phyloP scores from a whole-genome alignment of 2,888 invertebrate genomes.

The Sarcophaga rosellei region DNA sequence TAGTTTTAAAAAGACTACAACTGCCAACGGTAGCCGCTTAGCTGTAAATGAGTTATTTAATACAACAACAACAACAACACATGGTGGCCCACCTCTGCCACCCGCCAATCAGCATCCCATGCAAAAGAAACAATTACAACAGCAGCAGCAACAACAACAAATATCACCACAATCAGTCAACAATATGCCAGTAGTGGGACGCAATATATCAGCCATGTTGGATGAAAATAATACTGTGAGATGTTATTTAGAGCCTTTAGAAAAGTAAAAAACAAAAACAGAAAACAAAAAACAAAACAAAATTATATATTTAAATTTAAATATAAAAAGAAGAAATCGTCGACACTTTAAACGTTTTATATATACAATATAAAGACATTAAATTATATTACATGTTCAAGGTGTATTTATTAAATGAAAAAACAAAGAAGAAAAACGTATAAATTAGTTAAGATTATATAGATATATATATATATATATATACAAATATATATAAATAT shows the following conservation, averaged over 20 bases:
- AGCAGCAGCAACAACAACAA: constrained; percentile 69
- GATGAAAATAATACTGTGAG: constrained; percentile 93
- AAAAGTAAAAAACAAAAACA: constrained; percentile 72
- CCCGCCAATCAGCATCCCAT: constrained; percentile 79
- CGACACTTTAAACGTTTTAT: constrained; percentile 51
- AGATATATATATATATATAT: constrained; percentile 8
- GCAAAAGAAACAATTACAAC: constrained; percentile 75
- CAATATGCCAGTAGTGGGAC: constrained; percentile 70
- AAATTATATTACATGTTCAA: constrained; percentile 59
- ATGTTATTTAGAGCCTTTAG: constrained; percentile 89
- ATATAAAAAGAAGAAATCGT: constrained; percentile 6
- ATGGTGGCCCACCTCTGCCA: constrained; percentile 76
- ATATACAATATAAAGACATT: constrained; percentile 55
- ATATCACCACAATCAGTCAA: constrained; percentile 74
- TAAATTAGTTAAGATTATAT: constrained; percentile 57
- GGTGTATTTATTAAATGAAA: constrained; percentile 63
- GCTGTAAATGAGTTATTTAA: constrained; percentile 78
- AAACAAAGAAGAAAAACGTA: constrained; percentile 36
- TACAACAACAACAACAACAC: constrained; percentile 11
- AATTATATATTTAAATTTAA: constrained; percentile 30
- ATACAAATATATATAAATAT: neutral
- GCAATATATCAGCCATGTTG: constrained; percentile 86
- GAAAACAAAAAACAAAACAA: constrained; percentile 2
- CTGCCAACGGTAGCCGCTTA: constrained; percentile 78
- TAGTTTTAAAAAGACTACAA: constrained; percentile 75